Percentiles rank a stretch among this genome's conserved stretches.
Conservation (phyloP, 1,140 invertebrate genomes). For the Hycleus cichorii region DNA sequence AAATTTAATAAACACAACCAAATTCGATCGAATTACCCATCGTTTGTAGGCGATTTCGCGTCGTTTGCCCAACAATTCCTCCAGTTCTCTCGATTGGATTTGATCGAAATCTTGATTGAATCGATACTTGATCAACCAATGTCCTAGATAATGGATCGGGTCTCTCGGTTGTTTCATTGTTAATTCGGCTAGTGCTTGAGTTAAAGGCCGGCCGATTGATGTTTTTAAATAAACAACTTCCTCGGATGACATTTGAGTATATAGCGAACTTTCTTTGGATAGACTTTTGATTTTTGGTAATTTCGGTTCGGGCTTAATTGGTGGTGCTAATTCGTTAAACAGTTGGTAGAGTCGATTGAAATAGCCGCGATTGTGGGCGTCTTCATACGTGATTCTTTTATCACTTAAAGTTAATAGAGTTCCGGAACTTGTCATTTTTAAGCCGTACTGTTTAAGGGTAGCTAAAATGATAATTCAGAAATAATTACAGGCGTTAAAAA, state of each 20-base stretch:
- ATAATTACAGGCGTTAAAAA: not conserved
- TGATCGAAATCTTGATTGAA: conserved; percentile 38
- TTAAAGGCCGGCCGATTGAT: conserved; percentile 35
- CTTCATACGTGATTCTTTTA: conserved; percentile 15
- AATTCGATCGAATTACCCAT: conserved; percentile 25
- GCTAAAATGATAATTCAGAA: conserved; percentile 10
- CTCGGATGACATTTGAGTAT: conserved; percentile 29
- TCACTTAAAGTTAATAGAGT: conserved; percentile 18
- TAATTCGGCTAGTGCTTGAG: conserved; percentile 39
- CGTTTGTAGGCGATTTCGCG: conserved; percentile 27
- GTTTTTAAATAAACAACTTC: conserved; percentile 39
- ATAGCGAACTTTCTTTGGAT: not conserved
- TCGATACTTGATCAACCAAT: conserved; percentile 41
- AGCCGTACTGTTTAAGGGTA: conserved; percentile 12
- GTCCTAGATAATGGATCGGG: conserved; percentile 40
- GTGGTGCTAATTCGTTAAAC: conserved; percentile 4
- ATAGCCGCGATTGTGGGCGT: conserved; percentile 21
- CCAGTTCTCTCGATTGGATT: conserved; percentile 27
- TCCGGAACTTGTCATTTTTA: conserved; percentile 20
- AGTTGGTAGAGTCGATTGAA: conserved; percentile 15
- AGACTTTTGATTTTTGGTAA: not conserved
- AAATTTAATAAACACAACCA: not conserved
- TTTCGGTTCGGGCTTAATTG: not conserved
- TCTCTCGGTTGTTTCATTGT: conserved; percentile 36
- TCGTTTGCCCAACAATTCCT: conserved; percentile 30